A percentile compares a stretch with the other conserved stretches of the same genome.
Conservation (phyloP, 2,113 vertebrate species). For the Calypte anna region DNA sequence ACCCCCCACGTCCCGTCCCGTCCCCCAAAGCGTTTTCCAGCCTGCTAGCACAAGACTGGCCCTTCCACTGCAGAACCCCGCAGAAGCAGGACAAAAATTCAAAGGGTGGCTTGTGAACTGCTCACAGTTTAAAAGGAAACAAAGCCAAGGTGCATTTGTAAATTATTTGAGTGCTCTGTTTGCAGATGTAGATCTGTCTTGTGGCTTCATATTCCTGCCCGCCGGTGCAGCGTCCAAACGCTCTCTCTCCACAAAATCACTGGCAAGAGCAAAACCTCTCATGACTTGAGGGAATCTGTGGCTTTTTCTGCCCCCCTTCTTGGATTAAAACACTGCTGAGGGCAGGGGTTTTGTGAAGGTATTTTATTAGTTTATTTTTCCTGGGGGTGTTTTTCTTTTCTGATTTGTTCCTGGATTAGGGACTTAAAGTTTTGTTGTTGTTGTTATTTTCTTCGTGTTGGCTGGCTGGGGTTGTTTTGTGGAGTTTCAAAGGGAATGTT, state of each 20-base stretch:
- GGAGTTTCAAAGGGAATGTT: not conserved
- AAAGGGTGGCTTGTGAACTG: not conserved
- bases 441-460: not conserved
- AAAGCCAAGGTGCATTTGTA: not conserved
- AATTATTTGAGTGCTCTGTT: not conserved
- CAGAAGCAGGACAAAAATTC: not conserved
- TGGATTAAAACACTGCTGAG: not conserved
- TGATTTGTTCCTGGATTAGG: constrained; percentile 13
- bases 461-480: not conserved
- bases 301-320: not conserved
- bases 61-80: not conserved
- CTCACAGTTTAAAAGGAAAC: not conserved
- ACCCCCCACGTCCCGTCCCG: fast-evolving
- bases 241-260: not conserved
- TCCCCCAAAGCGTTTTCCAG: constrained; percentile 50
- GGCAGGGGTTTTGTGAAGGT: not conserved
- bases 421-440: not conserved
- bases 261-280: not conserved
- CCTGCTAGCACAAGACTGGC: not conserved
- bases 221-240: fast-evolving
- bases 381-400: not conserved
- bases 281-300: not conserved
- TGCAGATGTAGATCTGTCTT: not conserved
- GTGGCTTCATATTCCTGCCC: not conserved
- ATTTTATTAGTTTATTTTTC: constrained; percentile 38